Percentiles rank a stretch among this genome's conserved stretches.
Conservation (phyloP, 2,797 vertebrate species). For the Anabacerthia variegaticeps region DNA sequence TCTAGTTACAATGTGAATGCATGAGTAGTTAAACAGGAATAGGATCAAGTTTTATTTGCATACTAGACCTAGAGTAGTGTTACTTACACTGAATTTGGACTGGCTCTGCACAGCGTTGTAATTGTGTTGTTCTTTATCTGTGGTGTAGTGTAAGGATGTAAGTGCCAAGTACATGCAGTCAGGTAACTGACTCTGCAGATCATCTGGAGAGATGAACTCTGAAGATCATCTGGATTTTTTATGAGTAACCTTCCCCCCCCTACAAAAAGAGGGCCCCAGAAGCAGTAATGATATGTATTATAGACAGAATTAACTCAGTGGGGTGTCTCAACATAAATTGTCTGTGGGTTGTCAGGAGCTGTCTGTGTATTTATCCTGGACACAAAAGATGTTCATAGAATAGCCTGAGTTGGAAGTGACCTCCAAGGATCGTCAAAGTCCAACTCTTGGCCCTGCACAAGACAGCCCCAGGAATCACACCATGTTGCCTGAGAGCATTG, state of each 20-base stretch:
- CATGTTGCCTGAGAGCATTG: neutral
- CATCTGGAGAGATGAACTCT: neutral
- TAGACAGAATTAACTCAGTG: neutral
- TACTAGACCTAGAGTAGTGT: neutral
- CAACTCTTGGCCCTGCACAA: neutral
- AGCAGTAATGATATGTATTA: neutral
- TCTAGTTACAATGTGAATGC: neutral
- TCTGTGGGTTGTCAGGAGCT: neutral
- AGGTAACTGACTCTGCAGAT: neutral
- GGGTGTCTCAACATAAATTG: neutral
- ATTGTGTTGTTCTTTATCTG: neutral
- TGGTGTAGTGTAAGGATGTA: neutral
- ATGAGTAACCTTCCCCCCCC: neutral
- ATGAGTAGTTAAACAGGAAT: neutral
- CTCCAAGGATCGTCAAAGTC: neutral
- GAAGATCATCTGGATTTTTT: neutral
- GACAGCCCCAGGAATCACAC: neutral
- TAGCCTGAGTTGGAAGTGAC: neutral
- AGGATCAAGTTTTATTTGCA: neutral
- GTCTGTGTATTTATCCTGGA: neutral
- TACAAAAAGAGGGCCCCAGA: neutral
- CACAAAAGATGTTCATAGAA: neutral
- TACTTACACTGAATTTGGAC: neutral
- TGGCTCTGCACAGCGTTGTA: neutral
- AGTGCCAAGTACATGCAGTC: neutral